Base-by-base conservation (phyloP, 2,888 invertebrate genomes). In the Drosophila hamatofila region DNA sequence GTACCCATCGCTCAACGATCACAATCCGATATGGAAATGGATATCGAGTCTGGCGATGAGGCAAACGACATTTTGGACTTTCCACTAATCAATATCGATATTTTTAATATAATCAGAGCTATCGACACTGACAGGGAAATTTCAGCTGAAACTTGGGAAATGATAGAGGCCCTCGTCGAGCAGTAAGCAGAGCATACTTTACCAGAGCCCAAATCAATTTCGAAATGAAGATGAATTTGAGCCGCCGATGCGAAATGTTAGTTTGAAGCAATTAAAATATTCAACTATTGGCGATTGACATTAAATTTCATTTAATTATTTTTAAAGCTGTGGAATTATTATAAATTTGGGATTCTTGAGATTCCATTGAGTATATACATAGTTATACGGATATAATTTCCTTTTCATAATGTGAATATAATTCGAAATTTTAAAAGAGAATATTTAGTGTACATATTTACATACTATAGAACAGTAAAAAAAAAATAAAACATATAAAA, bases 1-100 rank as follows among this genome's bases (percentile, higher is more conserved):
- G 39, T 55, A 27, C 75, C 72, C 14, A 18, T 16, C 2, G n/a
- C 6, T 4, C 21, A 69, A 2, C 54, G 25, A 11, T 12, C 44
- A 14, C 18, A 14, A 2, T 16, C 16, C 0, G 30, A 16, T 11
- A 2, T 48, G 7, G 27, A 37, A 1, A 1, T n/a, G 5, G 42
- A 54, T 6, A 2, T 16, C 9, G 58, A 66, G 14, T 39, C 30
- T 4, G 54, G 21, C 12, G 48, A 48, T 18, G 57, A 74, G 2
- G 2, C 2, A 12, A 14, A 21, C 9, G 42, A 58, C 1, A 1
- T 27, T 16, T 9, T 58, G 6, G 58, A 39, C 14, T 2, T 30
- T 12, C 54, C 39, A 16, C 52, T 12, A 14, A 9, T 39, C 7
- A 30, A 39, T 6, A 9, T n/a, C 2, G 48, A 48, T 11, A 1